Conservation (phyloP, 2,888 invertebrate species). For the Dexiosoma caninum region DNA sequence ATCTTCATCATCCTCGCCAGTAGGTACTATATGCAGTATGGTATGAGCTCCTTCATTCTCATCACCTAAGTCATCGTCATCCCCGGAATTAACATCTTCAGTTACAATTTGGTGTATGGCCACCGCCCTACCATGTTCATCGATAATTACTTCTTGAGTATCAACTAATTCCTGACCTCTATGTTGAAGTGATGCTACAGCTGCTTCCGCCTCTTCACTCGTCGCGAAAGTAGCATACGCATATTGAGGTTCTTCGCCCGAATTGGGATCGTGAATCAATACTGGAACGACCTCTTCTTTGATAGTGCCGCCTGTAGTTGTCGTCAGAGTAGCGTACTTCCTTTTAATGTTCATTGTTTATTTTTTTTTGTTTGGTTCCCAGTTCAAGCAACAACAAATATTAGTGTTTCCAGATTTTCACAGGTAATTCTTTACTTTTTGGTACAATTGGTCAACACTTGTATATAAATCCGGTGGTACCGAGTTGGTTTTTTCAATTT, state of each 20-base stretch:
- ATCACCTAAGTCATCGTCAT: slow-evolving; percentile 71
- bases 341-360: slow-evolving; percentile 72
- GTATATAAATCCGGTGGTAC: slow-evolving; percentile 56
- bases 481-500: slow-evolving; percentile 62
- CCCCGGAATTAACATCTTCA: slow-evolving; percentile 69
- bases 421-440: slow-evolving; percentile 44
- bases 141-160: slow-evolving; percentile 74
- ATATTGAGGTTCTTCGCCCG: slow-evolving; percentile 70
- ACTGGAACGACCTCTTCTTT: slow-evolving; percentile 74
- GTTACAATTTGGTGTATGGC: slow-evolving; percentile 71
- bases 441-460: slow-evolving; percentile 66
- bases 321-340: slow-evolving; percentile 68
- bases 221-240: slow-evolving; percentile 73
- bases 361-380: slow-evolving; percentile 45
- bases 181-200: slow-evolving; percentile 72
- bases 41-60: slow-evolving; percentile 73
- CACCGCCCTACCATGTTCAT: slow-evolving; percentile 73
- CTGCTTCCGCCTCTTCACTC: slow-evolving; percentile 72
- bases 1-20: slow-evolving; percentile 58
- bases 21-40: slow-evolving; percentile 70
- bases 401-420: slow-evolving; percentile 59
- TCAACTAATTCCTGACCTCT: slow-evolving; percentile 67
- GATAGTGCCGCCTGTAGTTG: slow-evolving; percentile 60
- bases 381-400: slow-evolving; percentile 44
- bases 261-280: slow-evolving; percentile 71